These are phyloP conservation scores for Scaptomyza polygonia DNA, from an alignment of 2,888 invertebrate genomes.

Conservation along the genomic window DNA sequence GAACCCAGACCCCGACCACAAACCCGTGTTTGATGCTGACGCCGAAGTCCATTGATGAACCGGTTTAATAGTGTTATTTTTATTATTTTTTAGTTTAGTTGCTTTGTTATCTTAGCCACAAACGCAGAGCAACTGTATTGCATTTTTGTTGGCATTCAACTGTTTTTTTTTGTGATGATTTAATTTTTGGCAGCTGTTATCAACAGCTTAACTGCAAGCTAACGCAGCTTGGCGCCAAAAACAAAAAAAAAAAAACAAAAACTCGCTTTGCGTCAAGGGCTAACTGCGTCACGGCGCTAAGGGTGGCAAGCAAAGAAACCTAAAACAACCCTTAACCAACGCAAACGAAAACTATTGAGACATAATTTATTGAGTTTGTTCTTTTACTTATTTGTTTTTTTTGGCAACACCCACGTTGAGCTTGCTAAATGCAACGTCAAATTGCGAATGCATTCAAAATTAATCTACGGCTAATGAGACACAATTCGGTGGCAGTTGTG, in stretches of 20 bases:
- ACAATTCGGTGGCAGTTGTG: constrained; percentile 52
- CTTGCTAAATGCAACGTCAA: constrained; percentile 57
- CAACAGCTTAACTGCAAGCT: constrained; percentile 30
- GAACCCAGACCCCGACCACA: constrained; percentile 16
- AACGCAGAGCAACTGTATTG: too few relatives aligned
- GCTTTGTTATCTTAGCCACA: too few relatives aligned
- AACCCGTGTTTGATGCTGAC: constrained; percentile 22
- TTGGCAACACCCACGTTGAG: constrained; percentile 57
- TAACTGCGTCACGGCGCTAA: constrained; percentile 38
- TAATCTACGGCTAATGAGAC: constrained; percentile 76
- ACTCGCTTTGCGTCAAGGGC: constrained; percentile 31
- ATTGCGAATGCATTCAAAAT: constrained; percentile 69
- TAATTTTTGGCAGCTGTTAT: constrained; percentile 50
- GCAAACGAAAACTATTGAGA: neutral
- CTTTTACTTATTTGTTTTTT: too few relatives aligned
- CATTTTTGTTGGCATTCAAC: too few relatives aligned
- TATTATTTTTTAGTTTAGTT: too few relatives aligned
- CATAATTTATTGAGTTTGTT: neutral
- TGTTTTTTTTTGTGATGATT: too few relatives aligned
- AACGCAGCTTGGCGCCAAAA: constrained; percentile 36
- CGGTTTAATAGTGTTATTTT: too few relatives aligned
- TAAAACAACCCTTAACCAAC: constrained; percentile 15
- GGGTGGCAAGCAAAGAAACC: constrained; percentile 15
- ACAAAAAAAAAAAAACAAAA: too few relatives aligned
- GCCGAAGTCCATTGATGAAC: constrained; percentile 31